Base-by-base conservation (phyloP, 2,797 vertebrate species). In the Sebastolobus alascanus region DNA sequence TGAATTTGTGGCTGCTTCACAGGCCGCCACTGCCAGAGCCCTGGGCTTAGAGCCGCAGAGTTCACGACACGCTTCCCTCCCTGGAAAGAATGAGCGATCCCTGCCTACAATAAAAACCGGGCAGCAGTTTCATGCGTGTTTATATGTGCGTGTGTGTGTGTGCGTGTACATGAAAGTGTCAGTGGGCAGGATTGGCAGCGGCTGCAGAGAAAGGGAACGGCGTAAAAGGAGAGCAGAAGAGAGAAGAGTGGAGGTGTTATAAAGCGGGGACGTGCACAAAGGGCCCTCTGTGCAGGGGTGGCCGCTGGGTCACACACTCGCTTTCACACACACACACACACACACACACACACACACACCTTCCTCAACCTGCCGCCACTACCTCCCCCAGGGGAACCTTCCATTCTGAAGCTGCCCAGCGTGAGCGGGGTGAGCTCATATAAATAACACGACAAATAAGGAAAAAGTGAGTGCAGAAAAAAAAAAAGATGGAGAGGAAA, bases 41-140 rank as follows among this genome's bases (percentile, higher is more conserved):
- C 83, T 77, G 84, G 86, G 90, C 87, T 91, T 72, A 77, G 77
- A 91, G 88, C 90, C 58, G 74, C 84, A 84, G 87, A 92, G 92
- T 89, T 91, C 92, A 91, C 2, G 79, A 87, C 87, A 93, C 68
- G 67, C 86, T 91, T 93, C 88, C 88, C 89, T 93, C 87, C 79
- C 77, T 94, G 94, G 94, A 96, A 95, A 95, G 89, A 93, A 87
- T 95, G 92, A 95, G 78, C 82, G 87, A 91, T 91, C 87, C 67
- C 73, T 87, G 87, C 87, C 82, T 84, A 82, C 87, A 90, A 83
- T 93, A 89, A 93, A 94, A 93, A 75, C 9, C 35, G 78, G 77
- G 61, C 80, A 84, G 82, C 83, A 76, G 89, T 89, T 90, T 88
- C 89, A 89, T 87, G 87, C 89, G 70, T 88, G 84, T 91, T 65